Conservation (phyloP, 2,797 vertebrate genomes). For the Tragelaphus eurycerus region DNA sequence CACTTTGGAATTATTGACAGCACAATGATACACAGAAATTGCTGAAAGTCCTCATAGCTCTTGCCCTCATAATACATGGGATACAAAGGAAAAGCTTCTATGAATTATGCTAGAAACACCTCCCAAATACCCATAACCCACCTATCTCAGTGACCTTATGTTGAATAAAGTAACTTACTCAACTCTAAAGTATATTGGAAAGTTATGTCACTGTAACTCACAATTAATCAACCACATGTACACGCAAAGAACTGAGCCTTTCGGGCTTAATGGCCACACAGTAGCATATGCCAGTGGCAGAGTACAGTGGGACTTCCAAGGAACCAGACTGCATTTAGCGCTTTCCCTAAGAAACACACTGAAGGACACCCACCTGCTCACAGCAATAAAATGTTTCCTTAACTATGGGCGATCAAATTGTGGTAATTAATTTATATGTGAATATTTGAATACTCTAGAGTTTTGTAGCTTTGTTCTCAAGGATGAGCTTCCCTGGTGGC, state of each 20-base stretch:
- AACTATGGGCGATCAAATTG: neutral
- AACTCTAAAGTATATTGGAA: neutral
- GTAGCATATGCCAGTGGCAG: neutral
- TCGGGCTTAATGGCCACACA: neutral
- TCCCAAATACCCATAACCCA: neutral
- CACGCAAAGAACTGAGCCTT: neutral
- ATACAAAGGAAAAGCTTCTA: neutral
- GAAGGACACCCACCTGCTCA: conserved; percentile 8
- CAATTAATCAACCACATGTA: neutral
- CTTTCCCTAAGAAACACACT: neutral
- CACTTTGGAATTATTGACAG: conserved; percentile 11
- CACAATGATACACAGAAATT: neutral
- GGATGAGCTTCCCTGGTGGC: neutral
- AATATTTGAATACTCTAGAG: neutral
- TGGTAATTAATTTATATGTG: conserved; percentile 42
- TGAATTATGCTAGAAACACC: neutral
- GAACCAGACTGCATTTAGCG: neutral
- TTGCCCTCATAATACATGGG: neutral
- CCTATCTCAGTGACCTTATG: neutral
- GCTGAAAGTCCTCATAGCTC: neutral
- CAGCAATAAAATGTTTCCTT: neutral
- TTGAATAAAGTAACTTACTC: neutral
- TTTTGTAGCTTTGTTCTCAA: conserved; percentile 15
- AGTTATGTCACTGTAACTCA: neutral
- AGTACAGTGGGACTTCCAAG: neutral